These are phyloP conservation scores for Leptinotarsa undecemlineata DNA, from an alignment of 1,140 invertebrate species.

Conservation along the genomic window DNA sequence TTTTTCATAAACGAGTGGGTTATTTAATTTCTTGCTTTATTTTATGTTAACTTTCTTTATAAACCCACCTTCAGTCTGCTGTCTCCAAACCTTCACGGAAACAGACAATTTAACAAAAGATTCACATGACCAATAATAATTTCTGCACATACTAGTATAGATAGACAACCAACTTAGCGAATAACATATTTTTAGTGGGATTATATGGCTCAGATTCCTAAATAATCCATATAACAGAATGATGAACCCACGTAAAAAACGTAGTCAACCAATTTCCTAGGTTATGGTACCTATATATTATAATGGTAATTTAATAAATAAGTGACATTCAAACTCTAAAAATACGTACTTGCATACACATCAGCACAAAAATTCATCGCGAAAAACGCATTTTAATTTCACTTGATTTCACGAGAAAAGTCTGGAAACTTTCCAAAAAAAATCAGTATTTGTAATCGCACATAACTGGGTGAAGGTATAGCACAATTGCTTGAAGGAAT, in stretches of 20 bases:
- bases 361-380: not conserved
- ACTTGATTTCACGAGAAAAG: conserved; percentile 5
- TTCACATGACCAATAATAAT: too few relatives aligned
- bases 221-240: not conserved
- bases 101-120: too few relatives aligned
- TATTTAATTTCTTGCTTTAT: too few relatives aligned
- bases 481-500: not conserved
- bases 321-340: not conserved
- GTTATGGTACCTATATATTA: not conserved
- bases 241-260: not conserved
- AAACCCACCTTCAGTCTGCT: too few relatives aligned
- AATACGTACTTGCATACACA: not conserved
- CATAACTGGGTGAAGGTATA: not conserved
- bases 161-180: not conserved
- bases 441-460: not conserved
- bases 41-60: too few relatives aligned
- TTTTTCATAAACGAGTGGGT: too few relatives aligned
- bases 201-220: not conserved
- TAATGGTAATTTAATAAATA: not conserved
- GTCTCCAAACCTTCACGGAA: too few relatives aligned
- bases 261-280: not conserved
- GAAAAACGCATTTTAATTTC: not conserved
- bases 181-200: too few relatives aligned
- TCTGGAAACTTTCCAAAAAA: not conserved
- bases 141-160: too few relatives aligned